A percentile compares a stretch with the other conserved stretches of the same genome.
These are phyloP conservation scores for Mastacembelus armatus DNA, from an alignment of 2,797 vertebrate genomes.

Conservation along the genomic window DNA sequence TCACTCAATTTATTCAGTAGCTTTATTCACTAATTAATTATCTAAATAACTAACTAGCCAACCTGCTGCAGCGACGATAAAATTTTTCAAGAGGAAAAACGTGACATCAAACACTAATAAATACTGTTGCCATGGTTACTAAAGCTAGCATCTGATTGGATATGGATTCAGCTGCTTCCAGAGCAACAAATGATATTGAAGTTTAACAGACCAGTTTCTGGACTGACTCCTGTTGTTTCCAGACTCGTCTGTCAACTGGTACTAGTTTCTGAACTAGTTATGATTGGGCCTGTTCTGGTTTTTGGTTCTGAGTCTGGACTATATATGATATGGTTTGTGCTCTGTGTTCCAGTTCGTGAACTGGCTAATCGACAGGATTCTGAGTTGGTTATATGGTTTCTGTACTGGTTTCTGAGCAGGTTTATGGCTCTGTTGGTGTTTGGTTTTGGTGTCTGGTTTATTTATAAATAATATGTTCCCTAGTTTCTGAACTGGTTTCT, in stretches of 20 bases:
- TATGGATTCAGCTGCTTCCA: background rate
- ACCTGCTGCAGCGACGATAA: background rate
- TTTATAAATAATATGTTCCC: background rate
- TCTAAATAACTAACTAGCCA: background rate
- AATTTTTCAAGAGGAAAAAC: background rate
- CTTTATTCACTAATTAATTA: background rate
- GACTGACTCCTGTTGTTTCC: background rate
- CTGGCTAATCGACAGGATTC: no score
- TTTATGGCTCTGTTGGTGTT: background rate
- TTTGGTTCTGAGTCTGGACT: background rate
- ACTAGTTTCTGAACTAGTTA: no score
- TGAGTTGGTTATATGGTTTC: no score
- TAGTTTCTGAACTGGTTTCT: background rate
- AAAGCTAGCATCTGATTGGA: slow-evolving; percentile 3
- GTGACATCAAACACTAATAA: background rate
- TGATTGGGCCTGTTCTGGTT: background rate
- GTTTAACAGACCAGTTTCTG: background rate
- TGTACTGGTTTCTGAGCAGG: background rate
- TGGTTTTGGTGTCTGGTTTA: background rate
- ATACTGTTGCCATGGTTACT: slow-evolving; percentile 3
- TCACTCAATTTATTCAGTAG: no score
- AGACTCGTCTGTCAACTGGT: background rate
- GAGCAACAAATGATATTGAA: background rate
- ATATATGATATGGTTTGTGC: no score
- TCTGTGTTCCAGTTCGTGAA: no score